Conservation (phyloP, 2,113 vertebrate genomes). For the Pelecanus crispus region DNA sequence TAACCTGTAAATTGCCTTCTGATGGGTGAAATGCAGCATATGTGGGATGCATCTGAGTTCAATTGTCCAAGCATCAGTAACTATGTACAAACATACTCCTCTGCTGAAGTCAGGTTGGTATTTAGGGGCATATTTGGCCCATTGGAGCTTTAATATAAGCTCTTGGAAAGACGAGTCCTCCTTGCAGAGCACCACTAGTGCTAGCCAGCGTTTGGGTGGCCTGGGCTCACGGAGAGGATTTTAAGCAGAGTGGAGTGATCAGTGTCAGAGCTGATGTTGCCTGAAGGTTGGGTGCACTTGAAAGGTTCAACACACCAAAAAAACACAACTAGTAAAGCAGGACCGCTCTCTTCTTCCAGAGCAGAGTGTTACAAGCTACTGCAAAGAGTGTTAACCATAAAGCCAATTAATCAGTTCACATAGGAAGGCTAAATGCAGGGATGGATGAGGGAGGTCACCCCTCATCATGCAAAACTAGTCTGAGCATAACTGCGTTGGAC, state of each 20-base stretch:
- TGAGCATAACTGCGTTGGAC: neutral
- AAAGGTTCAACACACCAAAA: neutral
- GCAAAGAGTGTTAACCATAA: neutral
- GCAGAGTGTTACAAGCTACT: neutral
- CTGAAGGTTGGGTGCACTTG: neutral
- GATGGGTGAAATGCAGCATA: neutral
- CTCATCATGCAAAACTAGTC: neutral
- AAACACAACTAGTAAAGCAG: neutral
- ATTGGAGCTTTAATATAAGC: neutral
- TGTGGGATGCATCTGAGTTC: neutral
- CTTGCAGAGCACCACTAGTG: neutral
- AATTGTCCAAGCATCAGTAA: neutral
- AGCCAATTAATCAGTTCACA: neutral
- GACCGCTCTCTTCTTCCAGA: neutral
- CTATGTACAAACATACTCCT: neutral
- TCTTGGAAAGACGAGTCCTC: neutral
- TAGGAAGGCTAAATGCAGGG: neutral
- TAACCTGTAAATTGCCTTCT: neutral
- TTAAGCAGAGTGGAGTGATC: neutral
- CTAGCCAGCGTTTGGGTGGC: neutral
- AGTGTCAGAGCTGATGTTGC: neutral
- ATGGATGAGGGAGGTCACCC: neutral
- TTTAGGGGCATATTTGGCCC: neutral
- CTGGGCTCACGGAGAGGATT: neutral
- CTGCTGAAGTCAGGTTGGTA: neutral